Conservation (phyloP, 2,797 vertebrate genomes). For the Sternarchorhynchus goeldii region DNA sequence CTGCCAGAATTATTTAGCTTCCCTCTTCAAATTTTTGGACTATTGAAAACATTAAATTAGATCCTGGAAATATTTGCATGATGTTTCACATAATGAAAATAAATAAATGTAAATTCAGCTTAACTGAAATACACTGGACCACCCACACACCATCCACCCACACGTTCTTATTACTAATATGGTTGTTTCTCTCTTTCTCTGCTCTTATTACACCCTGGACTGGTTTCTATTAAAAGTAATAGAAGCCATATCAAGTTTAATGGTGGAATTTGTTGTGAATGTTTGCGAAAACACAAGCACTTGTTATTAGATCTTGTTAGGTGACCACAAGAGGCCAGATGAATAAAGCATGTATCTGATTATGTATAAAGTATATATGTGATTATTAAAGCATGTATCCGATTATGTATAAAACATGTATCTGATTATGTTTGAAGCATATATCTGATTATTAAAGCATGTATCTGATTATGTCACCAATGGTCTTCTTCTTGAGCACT, state of each 20-base stretch:
- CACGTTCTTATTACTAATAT: slow-evolving; percentile 30
- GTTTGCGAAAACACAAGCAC: slow-evolving; percentile 68
- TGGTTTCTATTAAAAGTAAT: slow-evolving; percentile 60
- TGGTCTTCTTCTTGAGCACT: slow-evolving; percentile 79
- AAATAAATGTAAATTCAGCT: background rate
- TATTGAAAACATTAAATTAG: background rate
- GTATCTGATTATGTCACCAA: slow-evolving; percentile 82
- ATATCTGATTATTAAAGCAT: no score
- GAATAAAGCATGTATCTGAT: slow-evolving; percentile 78
- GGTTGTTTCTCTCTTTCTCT: background rate
- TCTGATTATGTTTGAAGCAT: no score
- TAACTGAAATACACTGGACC: slow-evolving; percentile 1
- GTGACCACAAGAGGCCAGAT: slow-evolving; percentile 67
- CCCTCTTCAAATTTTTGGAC: background rate
- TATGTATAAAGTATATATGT: no score
- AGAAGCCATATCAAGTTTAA: slow-evolving; percentile 64
- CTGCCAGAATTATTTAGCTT: background rate
- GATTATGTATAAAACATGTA: no score
- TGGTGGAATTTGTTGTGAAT: slow-evolving; percentile 66
- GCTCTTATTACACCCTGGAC: slow-evolving; percentile 60
- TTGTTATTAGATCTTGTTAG: slow-evolving; percentile 71
- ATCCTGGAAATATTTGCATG: background rate
- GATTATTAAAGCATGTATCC: no score
- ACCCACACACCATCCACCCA: background rate
- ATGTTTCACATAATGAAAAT: slow-evolving; percentile 8